Conservation (phyloP, 2,113 vertebrate genomes). For the Vireo altiloquus region DNA sequence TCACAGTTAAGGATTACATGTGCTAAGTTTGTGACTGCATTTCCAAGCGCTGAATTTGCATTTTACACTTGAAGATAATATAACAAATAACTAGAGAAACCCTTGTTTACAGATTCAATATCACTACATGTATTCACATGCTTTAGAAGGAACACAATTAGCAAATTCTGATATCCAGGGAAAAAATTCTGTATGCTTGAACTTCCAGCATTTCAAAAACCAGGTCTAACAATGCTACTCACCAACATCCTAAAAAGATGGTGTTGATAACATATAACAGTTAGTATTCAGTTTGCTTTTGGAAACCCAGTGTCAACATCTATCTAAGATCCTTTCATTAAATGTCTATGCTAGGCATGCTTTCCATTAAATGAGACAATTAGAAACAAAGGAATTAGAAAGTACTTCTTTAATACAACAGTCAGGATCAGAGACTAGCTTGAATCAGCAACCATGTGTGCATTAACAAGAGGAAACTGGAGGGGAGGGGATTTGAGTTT, state of each 20-base stretch:
- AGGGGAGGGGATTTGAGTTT: neutral
- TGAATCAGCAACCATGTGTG: neutral
- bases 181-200: neutral
- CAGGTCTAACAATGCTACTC: neutral
- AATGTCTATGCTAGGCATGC: neutral
- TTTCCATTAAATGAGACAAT: neutral
- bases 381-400: neutral
- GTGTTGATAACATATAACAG: neutral
- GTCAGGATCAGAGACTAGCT: neutral
- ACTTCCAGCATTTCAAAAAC: neutral
- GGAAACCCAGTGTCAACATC: neutral
- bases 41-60: neutral
- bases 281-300: neutral
- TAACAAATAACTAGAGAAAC: neutral
- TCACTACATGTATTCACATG: neutral
- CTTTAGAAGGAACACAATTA: neutral
- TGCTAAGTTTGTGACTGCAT: neutral
- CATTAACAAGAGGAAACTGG: neutral
- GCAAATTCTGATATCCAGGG: neutral
- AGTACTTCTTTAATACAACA: neutral
- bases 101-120: neutral
- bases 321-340: neutral
- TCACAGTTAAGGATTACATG: conserved; percentile 17
- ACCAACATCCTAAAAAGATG: neutral
- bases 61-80: neutral